Base-by-base conservation (phyloP, 2,113 vertebrate species). In the Rhinoderma darwinii region DNA sequence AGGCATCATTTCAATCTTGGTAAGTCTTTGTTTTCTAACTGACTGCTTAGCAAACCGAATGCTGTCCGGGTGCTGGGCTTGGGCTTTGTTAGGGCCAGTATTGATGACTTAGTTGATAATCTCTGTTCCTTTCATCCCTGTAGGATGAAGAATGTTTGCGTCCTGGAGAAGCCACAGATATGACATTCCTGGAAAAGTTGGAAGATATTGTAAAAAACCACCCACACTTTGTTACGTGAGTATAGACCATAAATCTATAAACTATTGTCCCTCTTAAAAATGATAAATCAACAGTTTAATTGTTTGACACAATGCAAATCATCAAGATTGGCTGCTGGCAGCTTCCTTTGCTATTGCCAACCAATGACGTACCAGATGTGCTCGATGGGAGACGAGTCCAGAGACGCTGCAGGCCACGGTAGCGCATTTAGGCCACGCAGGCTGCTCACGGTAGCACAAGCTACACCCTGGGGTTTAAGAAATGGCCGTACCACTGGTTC, bases 1-100 rank as follows among this genome's bases (percentile, higher is more conserved):
- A 94, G 98, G 98, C 91, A 98, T 99, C 89, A 98, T 99, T 92
- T 98, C 98, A 73, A 97, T 99, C 83, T 89, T 99, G 96, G 98
- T 99, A 90, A 95, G 96, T 90, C 43, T 18, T 82, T 37, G n/a
- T 47, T 50, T 83, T 32, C 81, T 47, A 50, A 14, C 61, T 73
- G 10, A 14, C 63, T 72, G 20, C 30, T 61, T 27, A 32, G 35
- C 14, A 76, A 59, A 44, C 37, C 43, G 51, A 37, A 75, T 75
- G 39, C 27, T 37, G 20, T 44, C 15, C 4, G 2, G 4, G 61
- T 4, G 25, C 35, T 47, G 80, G 41, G 61, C 10, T 54, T n/a
- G 30, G 30, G 47, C 30, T 51, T 12, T 75, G 14, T 84, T 82
- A 32, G 18, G 15, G 30, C 15, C 47, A 37, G 8, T 66, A n/a